Evolutionary conservation across 2,797 vertebrate genomes (phyloP).

Genomic region (Anguilla megastoma): DNA sequence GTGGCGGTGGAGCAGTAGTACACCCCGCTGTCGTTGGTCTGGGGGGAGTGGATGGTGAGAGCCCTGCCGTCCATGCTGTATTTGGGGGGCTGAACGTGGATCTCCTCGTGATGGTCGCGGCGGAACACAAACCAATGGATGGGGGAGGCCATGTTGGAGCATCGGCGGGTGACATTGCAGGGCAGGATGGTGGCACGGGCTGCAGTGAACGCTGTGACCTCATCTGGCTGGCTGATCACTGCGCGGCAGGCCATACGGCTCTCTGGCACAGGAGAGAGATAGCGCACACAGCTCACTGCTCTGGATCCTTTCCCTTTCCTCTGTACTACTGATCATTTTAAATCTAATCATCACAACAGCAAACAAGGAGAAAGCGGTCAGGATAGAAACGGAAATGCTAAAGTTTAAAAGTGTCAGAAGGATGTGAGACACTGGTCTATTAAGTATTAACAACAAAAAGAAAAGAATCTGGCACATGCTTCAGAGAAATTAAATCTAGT

Average conservation of each 20-base stretch:
- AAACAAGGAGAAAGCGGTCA: neutral
- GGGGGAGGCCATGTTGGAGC: neutral
- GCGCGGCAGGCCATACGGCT: constrained; percentile 28
- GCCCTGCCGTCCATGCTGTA: neutral
- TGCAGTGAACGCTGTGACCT: neutral
- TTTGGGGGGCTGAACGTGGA: constrained; percentile 28
- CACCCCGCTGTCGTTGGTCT: constrained; percentile 62
- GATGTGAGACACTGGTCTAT: neutral
- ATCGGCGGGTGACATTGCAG: constrained; percentile 38
- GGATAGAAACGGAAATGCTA: neutral
- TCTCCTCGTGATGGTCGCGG: neutral
- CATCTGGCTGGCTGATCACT: constrained; percentile 39
- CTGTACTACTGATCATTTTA: neutral
- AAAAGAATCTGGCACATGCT: no score
- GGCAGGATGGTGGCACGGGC: constrained; percentile 42
- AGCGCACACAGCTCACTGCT: neutral
- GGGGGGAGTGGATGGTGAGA: constrained; percentile 56
- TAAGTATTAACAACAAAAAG: neutral
- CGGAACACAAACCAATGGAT: constrained; percentile 63
- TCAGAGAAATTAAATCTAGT: neutral
- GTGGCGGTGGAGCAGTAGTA: constrained; percentile 62
- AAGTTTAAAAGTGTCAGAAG: neutral
- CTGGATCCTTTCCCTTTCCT: neutral
- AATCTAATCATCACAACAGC: neutral
- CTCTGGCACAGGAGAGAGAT: constrained; percentile 45